These are phyloP conservation scores for Fragariocoptes setiger DNA, from an alignment of 1,140 invertebrate species.

Conservation along the genomic window DNA sequence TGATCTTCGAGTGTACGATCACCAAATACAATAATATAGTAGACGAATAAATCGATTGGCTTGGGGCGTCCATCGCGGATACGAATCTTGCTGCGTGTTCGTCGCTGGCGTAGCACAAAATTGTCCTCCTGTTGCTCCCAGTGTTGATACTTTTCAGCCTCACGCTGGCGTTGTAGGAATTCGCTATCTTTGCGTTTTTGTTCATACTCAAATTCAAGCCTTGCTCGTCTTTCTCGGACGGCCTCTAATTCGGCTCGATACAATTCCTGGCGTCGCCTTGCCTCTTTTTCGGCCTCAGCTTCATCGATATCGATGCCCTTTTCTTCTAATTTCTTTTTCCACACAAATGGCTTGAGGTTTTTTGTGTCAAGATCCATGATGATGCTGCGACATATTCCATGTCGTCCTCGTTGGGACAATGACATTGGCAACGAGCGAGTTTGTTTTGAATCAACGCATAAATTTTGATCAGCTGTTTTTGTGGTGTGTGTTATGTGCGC, in stretches of 20 bases:
- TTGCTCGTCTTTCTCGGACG: neutral
- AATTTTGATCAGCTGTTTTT: no score
- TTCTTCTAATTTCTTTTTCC: neutral
- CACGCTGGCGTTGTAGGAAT: slow-evolving; percentile 49
- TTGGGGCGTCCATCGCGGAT: slow-evolving; percentile 86
- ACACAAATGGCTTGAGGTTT: neutral
- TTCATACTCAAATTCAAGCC: neutral
- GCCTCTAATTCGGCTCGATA: neutral
- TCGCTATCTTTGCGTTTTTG: neutral
- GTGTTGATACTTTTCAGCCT: slow-evolving; percentile 64
- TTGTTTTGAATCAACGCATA: no score
- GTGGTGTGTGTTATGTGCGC: no score
- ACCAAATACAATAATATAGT: slow-evolving; percentile 44
- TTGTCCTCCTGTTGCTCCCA: slow-evolving; percentile 81
- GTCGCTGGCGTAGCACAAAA: slow-evolving; percentile 60
- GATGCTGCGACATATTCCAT: no score
- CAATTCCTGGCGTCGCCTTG: neutral
- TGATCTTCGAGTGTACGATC: slow-evolving; percentile 13
- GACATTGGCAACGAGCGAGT: no score
- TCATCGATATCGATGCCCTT: neutral
- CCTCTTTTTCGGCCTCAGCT: neutral
- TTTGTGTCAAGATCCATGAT: neutral
- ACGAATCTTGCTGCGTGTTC: slow-evolving; percentile 58
- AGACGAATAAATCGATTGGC: slow-evolving; percentile 82
- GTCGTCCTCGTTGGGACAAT: no score